Percentiles rank a stretch among this genome's conserved stretches.
These are phyloP conservation scores for Metellina segmentata DNA, from an alignment of 2,888 invertebrate genomes.

Conservation along the genomic window DNA sequence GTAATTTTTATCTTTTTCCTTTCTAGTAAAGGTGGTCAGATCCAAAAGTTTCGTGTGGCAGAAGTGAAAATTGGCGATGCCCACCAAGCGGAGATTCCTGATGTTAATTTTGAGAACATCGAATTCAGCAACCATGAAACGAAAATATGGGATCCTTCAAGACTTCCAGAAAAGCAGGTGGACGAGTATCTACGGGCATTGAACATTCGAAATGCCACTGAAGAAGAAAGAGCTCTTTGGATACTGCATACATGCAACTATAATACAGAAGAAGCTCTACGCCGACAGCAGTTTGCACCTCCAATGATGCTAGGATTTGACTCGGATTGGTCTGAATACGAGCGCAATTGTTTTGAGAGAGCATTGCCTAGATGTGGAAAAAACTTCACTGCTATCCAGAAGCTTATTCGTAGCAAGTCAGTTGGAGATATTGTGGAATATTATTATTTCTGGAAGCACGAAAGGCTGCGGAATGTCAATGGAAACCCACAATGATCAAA, in stretches of 20 bases:
- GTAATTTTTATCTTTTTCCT: neutral
- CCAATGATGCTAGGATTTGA: neutral
- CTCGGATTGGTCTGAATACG: conserved; percentile 32
- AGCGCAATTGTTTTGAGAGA: conserved; percentile 15
- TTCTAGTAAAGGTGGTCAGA: neutral
- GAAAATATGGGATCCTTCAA: conserved; percentile 31
- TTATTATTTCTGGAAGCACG: conserved; percentile 45
- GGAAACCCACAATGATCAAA: neutral
- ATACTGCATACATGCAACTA: conserved; percentile 51
- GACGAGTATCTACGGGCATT: conserved; percentile 18
- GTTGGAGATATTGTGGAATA: conserved; percentile 42
- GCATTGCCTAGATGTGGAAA: conserved; percentile 39
- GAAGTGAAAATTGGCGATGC: conserved; percentile 5
- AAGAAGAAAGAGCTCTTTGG: conserved; percentile 43
- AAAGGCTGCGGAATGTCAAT: neutral
- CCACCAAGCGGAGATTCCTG: conserved; percentile 29
- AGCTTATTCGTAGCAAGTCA: conserved; percentile 31
- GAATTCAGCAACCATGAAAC: neutral
- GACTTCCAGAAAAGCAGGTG: conserved; percentile 16
- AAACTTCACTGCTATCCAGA: conserved; percentile 40
- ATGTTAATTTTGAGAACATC: neutral
- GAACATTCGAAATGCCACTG: neutral
- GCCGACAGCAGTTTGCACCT: neutral
- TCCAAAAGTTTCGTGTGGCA: neutral
- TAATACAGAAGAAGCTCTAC: conserved; percentile 33